Base-by-base conservation (phyloP, 2,797 vertebrate genomes). In the Chelmon rostratus region DNA sequence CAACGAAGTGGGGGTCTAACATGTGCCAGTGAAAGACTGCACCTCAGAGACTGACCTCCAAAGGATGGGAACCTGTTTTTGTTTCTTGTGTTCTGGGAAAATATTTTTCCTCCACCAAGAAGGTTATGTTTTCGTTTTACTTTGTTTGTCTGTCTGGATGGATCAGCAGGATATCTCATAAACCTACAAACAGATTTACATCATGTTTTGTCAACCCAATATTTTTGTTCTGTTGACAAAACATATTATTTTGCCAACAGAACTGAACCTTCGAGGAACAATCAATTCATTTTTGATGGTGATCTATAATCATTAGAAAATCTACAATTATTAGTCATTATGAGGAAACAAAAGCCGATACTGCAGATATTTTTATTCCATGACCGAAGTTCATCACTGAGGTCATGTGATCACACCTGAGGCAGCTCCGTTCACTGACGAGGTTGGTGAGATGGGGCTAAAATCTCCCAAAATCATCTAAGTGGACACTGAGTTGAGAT, bases 11-110 rank as follows among this genome's bases (percentile, higher is more conserved):
- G 63, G n/a, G n/a, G 56, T 44, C 25, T 50, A 11, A 67, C 52
- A 67, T 70, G 37, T 35, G 7, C 21, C 35, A 19, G 42, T 37
- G 31, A 69, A 59, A 54, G 67, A 71, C 25, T 78, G 12, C n/a
- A 28, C 58, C 63, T 18, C 31, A 62, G 49, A 64, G 66, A 63
- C 49, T 15, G 59, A 84, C 50, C 47, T 77, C 42, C 49, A 63
- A 52, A 47, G 15, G 38, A 79, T 62, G 61, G 28, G 35, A 61
- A 69, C 15, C 28, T 76, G 35, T 82, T 76, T 35, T 33, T 67
- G 52, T 75, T 86, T 78, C 57, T 76, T 42, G 35, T 71, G 38
- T 74, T 78, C 67, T 86, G 37, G 63, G 70, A 85, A 83, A 73
- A 73, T 52, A 5, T 44, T 65, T 54, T 7, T 62, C 31, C 31